These are phyloP conservation scores for Spatula clypeata DNA, from an alignment of 2,797 vertebrate genomes.

Conservation along the genomic window DNA sequence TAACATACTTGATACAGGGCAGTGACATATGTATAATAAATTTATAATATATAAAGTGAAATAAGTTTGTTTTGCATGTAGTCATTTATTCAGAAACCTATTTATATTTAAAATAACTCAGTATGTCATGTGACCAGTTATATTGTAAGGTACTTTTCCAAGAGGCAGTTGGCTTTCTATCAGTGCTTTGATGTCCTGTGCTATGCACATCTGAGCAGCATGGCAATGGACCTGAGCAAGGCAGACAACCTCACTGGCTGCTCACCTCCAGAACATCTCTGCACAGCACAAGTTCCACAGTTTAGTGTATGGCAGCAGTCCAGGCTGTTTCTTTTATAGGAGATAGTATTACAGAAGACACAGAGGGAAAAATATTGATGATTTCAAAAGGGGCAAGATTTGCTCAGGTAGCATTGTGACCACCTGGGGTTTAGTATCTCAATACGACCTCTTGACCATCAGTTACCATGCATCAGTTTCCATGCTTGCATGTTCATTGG, in stretches of 20 bases:
- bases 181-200: neutral
- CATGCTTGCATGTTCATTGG: neutral
- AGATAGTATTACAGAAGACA: neutral
- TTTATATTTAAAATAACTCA: neutral
- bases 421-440: neutral
- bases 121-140: neutral
- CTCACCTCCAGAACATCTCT: neutral
- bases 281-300: neutral
- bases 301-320: neutral
- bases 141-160: neutral
- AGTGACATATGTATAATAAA: neutral
- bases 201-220: neutral
- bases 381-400: neutral
- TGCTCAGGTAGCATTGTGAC: neutral
- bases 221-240: neutral
- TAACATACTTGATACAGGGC: neutral
- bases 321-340: neutral
- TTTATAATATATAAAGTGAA: neutral
- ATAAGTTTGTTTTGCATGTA: neutral
- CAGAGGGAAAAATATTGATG: rapidly evolving
- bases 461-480: neutral
- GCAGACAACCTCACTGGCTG: rapidly evolving
- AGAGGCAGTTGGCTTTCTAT: rapidly evolving
- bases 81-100: neutral
- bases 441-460: neutral